Evolutionary conservation across 2,797 vertebrate species (phyloP).

Genomic region (Fundulus diaphanus): DNA sequence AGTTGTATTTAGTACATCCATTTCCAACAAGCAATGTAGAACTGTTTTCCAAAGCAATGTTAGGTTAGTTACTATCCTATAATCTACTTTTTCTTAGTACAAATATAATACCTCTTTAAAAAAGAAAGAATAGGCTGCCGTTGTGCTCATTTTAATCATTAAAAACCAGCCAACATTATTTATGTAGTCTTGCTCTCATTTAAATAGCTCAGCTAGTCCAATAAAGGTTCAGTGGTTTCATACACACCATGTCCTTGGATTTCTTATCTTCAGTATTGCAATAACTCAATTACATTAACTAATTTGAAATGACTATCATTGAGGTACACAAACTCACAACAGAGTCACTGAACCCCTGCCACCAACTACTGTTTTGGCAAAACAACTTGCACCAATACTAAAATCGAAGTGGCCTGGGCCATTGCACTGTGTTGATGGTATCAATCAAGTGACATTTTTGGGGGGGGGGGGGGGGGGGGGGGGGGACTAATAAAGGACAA

Average conservation of each 20-base stretch:
- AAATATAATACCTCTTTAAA: neutral
- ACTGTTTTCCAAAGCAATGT: neutral
- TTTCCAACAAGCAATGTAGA: neutral
- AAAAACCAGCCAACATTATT: neutral
- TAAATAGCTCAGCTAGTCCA: neutral
- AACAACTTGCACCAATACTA: neutral
- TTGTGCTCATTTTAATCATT: neutral
- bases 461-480: too few relatives aligned
- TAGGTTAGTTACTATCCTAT: neutral
- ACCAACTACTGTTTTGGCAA: neutral
- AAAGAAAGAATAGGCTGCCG: neutral
- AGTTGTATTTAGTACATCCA: neutral
- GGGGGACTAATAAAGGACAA: constrained; percentile 7
- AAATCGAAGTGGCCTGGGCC: neutral
- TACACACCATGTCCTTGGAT: constrained; percentile 2
- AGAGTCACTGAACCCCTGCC: neutral
- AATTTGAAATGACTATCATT: neutral
- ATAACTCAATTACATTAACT: neutral
- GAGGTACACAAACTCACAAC: constrained; percentile 8
- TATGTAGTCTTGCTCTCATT: neutral
- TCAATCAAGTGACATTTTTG: too few relatives aligned
- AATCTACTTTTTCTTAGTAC: neutral
- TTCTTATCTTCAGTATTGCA: neutral
- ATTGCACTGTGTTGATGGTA: neutral
- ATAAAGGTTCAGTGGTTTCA: neutral